Conservation (phyloP, 2,113 vertebrate species). For the Oncorhynchus keta region DNA sequence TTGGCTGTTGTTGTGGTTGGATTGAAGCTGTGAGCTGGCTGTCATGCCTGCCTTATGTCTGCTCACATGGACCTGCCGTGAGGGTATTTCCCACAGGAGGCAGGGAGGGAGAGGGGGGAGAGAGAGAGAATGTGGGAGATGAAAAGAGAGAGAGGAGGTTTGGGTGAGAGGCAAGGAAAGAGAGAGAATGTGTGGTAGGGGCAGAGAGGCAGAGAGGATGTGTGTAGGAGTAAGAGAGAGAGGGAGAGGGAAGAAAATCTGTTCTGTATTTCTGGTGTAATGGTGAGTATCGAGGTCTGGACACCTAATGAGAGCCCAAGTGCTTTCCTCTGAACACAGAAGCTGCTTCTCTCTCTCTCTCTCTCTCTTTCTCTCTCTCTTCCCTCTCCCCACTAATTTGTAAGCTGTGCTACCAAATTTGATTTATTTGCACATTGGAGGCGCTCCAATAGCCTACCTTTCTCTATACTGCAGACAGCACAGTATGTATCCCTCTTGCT, state of each 20-base stretch:
- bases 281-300: slow-evolving; percentile 11
- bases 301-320: slow-evolving; percentile 10
- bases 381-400: slow-evolving; percentile 17
- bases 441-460: not conserved
- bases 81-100: not conserved
- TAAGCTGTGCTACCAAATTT: slow-evolving; percentile 28
- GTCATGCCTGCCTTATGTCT: slow-evolving; percentile 13
- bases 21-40: slow-evolving; percentile 14
- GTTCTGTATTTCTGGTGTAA: not conserved
- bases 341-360: not conserved
- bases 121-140: not conserved
- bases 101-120: not conserved
- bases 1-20: slow-evolving; percentile 11
- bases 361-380: not conserved
- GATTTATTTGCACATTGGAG: slow-evolving; percentile 31
- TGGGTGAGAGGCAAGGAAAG: not conserved
- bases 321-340: slow-evolving; percentile 10
- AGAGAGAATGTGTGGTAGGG: not conserved
- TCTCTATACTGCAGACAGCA: not conserved
- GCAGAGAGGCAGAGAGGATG: too few species aligned
- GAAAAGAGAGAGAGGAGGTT: not conserved
- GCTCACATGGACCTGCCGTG: slow-evolving; percentile 12
- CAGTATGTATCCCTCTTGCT: not conserved
- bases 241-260: not conserved
- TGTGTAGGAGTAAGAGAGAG: not conserved